These are phyloP conservation scores for Agrilus mali DNA, from an alignment of 2,888 invertebrate species.

Conservation along the genomic window DNA sequence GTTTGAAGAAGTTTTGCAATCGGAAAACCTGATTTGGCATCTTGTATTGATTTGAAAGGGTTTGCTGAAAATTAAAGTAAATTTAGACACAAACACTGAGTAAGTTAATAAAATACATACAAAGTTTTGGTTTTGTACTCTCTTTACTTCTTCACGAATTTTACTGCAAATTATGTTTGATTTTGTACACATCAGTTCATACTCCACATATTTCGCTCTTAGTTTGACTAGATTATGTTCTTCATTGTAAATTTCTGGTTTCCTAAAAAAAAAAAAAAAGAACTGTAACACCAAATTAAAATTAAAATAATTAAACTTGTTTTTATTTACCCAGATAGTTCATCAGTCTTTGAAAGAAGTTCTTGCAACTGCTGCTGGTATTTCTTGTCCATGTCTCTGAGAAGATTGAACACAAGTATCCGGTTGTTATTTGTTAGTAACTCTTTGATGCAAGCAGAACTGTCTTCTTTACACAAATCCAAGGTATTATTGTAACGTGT, in stretches of 20 bases:
- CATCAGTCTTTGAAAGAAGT: neutral
- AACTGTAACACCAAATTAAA: too few relatives aligned
- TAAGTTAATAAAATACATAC: neutral
- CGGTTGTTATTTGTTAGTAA: constrained; percentile 4
- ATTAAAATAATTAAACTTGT: neutral
- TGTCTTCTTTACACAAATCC: neutral
- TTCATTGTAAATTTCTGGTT: neutral
- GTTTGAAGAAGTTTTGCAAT: neutral
- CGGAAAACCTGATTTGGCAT: neutral
- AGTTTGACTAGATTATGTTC: constrained; percentile 2
- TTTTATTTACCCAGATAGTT: neutral
- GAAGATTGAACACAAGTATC: constrained; percentile 1
- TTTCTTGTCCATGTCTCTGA: neutral
- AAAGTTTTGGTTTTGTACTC: neutral
- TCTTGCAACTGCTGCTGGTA: neutral
- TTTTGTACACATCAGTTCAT: constrained; percentile 4
- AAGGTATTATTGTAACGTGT: neutral
- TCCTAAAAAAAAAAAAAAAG: constrained; percentile 3
- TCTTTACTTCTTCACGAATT: neutral
- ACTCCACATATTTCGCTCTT: constrained; percentile 6
- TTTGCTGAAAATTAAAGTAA: neutral
- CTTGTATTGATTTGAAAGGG: neutral
- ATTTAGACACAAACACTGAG: too few relatives aligned
- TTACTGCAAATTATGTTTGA: neutral
- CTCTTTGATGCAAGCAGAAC: neutral